Conservation (phyloP, 2,113 vertebrate species). For the Chaetodon auriga region DNA sequence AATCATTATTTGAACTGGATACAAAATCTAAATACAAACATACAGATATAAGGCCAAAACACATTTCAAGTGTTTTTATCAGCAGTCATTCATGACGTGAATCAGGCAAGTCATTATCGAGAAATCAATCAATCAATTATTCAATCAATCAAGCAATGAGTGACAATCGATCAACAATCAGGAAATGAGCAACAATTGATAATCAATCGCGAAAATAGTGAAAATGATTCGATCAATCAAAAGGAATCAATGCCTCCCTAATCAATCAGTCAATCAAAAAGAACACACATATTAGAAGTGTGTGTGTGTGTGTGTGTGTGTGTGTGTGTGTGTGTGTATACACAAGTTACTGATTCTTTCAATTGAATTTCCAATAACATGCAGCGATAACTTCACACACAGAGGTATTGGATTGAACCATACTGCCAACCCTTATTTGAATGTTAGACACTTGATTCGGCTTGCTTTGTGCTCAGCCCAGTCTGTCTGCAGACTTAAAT, state of each 20-base stretch:
- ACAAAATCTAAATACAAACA: no score
- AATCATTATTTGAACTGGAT: no score
- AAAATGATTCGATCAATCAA: neutral
- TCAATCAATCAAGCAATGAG: neutral
- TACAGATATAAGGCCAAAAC: no score
- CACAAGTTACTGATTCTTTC: no score
- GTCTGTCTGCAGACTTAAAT: neutral
- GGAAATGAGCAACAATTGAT: no score
- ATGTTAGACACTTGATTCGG: neutral
- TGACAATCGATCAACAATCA: neutral
- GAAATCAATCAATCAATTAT: neutral
- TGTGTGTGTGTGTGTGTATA: no score
- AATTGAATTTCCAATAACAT: no score
- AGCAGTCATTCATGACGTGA: neutral
- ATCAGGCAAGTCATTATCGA: neutral
- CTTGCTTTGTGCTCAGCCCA: neutral
- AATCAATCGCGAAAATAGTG: neutral
- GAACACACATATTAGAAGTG: no score
- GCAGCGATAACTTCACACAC: no score
- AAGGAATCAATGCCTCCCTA: neutral
- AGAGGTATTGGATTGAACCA: neutral
- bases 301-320: no score
- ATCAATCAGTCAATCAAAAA: no score
- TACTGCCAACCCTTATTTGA: neutral
- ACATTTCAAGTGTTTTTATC: neutral